These are phyloP conservation scores for Drosophila subsilvestris DNA, from an alignment of 2,888 invertebrate species.

Conservation along the genomic window DNA sequence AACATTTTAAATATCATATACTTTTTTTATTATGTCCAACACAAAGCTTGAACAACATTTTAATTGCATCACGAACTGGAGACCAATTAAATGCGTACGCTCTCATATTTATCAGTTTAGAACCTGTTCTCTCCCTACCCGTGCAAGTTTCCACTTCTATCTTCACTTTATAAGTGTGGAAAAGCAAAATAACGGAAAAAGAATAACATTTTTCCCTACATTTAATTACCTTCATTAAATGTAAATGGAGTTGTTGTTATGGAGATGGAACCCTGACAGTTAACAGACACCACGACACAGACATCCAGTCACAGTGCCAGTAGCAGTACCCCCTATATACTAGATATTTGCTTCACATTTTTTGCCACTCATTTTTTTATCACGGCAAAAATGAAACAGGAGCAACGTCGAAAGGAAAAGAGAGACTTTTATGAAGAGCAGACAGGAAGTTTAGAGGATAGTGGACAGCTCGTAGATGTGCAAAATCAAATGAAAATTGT, in stretches of 20 bases:
- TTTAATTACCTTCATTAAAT: slow-evolving; percentile 78
- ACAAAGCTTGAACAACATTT: background rate
- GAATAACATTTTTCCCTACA: slow-evolving; percentile 50
- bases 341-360: slow-evolving; percentile 15
- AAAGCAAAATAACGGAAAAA: background rate
- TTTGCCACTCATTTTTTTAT: slow-evolving; percentile 5
- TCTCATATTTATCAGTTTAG: background rate
- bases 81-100: background rate
- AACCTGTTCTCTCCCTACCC: background rate
- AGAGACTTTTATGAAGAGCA: background rate
- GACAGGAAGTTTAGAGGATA: background rate
- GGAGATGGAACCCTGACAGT: slow-evolving; percentile 27
- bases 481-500: background rate
- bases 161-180: slow-evolving; percentile 2
- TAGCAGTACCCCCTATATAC: slow-evolving; percentile 19
- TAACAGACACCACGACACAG: slow-evolving; percentile 29
- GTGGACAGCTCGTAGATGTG: background rate
- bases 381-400: background rate
- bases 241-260: slow-evolving; percentile 66
- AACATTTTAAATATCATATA: too few relatives aligned
- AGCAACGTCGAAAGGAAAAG: background rate
- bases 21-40: background rate
- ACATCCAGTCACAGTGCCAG: background rate
- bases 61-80: background rate
- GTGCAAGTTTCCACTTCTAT: background rate